Evolutionary conservation across 1,140 invertebrate genomes (phyloP).

Genomic region (Lysiphlebus fabarum): DNA sequence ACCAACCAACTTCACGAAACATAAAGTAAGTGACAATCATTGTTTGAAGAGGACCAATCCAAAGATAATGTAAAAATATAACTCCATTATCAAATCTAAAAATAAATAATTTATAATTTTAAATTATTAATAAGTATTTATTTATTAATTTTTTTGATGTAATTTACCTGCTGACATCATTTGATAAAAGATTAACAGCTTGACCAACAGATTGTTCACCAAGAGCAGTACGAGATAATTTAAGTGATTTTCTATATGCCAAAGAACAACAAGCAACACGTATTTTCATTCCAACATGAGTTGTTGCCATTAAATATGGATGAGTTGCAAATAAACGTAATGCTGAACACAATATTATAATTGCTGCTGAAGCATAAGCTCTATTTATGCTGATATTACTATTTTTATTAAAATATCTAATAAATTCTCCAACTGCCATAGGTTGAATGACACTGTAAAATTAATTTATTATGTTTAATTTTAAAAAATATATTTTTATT

Average conservation of each 20-base stretch:
- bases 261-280: slow-evolving; percentile 75
- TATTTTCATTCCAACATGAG: slow-evolving; percentile 71
- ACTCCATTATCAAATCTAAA: slow-evolving; percentile 64
- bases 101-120: too few relatives aligned
- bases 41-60: slow-evolving; percentile 75
- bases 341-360: slow-evolving; percentile 66
- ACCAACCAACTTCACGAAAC: slow-evolving; percentile 68
- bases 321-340: slow-evolving; percentile 70
- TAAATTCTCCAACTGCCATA: too few relatives aligned
- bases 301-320: slow-evolving; percentile 73
- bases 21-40: slow-evolving; percentile 72
- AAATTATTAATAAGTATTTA: too few relatives aligned
- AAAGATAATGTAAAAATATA: slow-evolving; percentile 66
- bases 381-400: slow-evolving; percentile 41
- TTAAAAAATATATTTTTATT: too few relatives aligned
- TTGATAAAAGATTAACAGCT: slow-evolving; percentile 84
- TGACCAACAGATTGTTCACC: slow-evolving; percentile 77
- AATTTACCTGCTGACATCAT: slow-evolving; percentile 68
- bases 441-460: too few relatives aligned
- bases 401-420: too few relatives aligned
- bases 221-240: slow-evolving; percentile 63
- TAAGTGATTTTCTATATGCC: slow-evolving; percentile 75
- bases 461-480: too few relatives aligned
- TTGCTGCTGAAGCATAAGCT: slow-evolving; percentile 67
- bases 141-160: too few relatives aligned